Conservation (phyloP, 2,113 vertebrate species). For the Paracanthobrama guichenoti region DNA sequence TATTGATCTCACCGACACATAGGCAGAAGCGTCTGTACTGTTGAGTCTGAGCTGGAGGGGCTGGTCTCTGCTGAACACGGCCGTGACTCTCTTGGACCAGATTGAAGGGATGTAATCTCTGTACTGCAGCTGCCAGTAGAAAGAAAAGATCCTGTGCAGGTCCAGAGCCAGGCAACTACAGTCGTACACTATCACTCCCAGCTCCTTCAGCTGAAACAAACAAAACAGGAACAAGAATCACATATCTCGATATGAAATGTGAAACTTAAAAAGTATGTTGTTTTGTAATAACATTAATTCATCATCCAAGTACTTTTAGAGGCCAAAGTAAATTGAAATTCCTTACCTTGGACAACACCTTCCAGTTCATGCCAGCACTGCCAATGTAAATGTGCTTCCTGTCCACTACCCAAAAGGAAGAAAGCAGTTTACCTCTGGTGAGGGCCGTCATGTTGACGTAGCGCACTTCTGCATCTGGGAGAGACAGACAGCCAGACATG, state of each 20-base stretch:
- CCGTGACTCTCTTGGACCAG: conserved; percentile 93
- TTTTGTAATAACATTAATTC: too few relatives aligned
- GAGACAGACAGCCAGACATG: conserved; percentile 1
- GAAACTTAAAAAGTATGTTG: conserved; percentile 8
- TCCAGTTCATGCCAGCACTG: conserved; percentile 92
- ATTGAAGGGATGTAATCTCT: conserved; percentile 77
- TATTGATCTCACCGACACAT: conserved; percentile 85
- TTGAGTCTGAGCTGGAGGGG: conserved; percentile 83
- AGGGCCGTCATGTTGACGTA: conserved; percentile 90
- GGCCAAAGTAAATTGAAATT: background rate
- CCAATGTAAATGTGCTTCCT: conserved; percentile 93
- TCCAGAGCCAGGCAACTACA: conserved; percentile 96
- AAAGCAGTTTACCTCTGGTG: conserved; percentile 85
- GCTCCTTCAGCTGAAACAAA: conserved; percentile 90
- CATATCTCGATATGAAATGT: conserved; percentile 15
- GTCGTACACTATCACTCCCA: conserved; percentile 89
- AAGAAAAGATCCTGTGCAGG: conserved; percentile 89
- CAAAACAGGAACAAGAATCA: background rate
- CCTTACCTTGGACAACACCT: conserved; percentile 85
- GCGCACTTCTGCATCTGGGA: conserved; percentile 85
- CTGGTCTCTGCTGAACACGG: conserved; percentile 82
- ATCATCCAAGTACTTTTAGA: too few relatives aligned
- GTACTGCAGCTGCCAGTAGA: conserved; percentile 81
- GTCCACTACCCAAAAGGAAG: conserved; percentile 97
- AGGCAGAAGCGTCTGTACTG: conserved; percentile 83